Base-by-base conservation (phyloP, 2,888 invertebrate genomes). In the Clivina fossor region DNA sequence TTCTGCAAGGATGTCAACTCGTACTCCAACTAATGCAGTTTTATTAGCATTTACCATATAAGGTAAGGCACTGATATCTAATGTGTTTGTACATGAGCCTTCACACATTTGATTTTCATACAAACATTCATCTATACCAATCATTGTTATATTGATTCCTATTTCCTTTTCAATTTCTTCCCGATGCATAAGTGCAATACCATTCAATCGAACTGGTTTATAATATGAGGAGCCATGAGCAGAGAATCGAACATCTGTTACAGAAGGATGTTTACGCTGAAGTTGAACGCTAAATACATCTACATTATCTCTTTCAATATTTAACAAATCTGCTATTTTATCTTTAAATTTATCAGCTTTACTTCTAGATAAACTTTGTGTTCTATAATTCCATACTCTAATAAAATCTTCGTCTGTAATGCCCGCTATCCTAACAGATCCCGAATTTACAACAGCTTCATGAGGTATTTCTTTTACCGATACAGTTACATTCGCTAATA, bases 41-140 rank as follows among this genome's bases (percentile, higher is more conserved):
- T 91, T 92, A 71, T 99, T 99, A 11, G 98, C 91, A 75, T 97
- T 96, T 2, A 99, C 95, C 85, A 97, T 90, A 67, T 93, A 93
- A 0, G 93, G 93, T 60, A 92, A 77, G 64, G 88, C 86, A 71
- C 90, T 92, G 64, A 92, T 92, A 69, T 92, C 91, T 60, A 97
- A 78, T 13, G 86, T 84, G 74, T 97, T 97, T 16, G 94, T 93
- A 74, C 97, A 98, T 51, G 96, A 95, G 8, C 94, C 94, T 76
- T 95, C 94, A 73, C 94, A 95, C 83, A 90, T 90, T 71, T 90
- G 88, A 71, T 93, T 93, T 78, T 95, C 94, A 71, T 93, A 92
- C 59, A 94, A 79, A 72, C 94, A 95, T 76, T 95, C 94, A 68
- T 95, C 97, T 64, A 99, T 96, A 60, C 96, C 96, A 13, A 98